Evolutionary conservation across 2,113 vertebrate genomes (phyloP).

Genomic region (Macroglossus sobrinus): DNA sequence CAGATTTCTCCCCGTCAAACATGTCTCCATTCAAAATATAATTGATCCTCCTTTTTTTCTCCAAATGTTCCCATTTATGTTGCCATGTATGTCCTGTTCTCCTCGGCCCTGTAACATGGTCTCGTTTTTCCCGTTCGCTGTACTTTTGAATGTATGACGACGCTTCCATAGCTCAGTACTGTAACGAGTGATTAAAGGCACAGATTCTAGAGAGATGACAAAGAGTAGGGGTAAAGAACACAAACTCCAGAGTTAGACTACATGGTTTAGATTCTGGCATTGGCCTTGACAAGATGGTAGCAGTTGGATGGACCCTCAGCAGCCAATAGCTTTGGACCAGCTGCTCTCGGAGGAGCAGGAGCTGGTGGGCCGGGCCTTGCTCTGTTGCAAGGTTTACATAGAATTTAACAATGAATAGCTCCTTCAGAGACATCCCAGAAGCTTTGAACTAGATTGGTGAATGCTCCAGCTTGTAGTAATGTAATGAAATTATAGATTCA

Average conservation of each 20-base stretch:
- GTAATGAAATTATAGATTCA: constrained; percentile 93
- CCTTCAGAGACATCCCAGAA: constrained; percentile 85
- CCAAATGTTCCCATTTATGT: not conserved
- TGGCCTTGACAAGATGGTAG: not conserved
- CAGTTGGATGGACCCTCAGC: not conserved
- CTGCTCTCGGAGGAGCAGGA: not conserved
- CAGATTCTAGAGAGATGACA: not conserved
- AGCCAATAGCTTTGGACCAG: not conserved
- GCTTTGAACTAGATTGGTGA: constrained; percentile 90
- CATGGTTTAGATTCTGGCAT: not conserved
- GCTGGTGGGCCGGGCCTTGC: not conserved
- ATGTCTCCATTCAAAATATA: not conserved
- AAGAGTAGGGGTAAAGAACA: not conserved
- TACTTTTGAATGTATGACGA: not conserved
- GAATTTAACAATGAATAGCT: constrained; percentile 89
- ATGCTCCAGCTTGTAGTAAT: constrained; percentile 87
- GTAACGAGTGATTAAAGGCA: not conserved
- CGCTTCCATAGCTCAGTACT: not conserved
- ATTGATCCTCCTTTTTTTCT: not conserved
- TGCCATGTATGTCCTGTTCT: not conserved
- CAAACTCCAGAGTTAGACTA: not conserved
- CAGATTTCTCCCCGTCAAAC: not conserved
- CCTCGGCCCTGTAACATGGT: not conserved
- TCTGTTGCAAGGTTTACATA: constrained; percentile 82
- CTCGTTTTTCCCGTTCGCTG: not conserved